Base-by-base conservation (phyloP, 2,113 vertebrate species). In the Alectura lathami region DNA sequence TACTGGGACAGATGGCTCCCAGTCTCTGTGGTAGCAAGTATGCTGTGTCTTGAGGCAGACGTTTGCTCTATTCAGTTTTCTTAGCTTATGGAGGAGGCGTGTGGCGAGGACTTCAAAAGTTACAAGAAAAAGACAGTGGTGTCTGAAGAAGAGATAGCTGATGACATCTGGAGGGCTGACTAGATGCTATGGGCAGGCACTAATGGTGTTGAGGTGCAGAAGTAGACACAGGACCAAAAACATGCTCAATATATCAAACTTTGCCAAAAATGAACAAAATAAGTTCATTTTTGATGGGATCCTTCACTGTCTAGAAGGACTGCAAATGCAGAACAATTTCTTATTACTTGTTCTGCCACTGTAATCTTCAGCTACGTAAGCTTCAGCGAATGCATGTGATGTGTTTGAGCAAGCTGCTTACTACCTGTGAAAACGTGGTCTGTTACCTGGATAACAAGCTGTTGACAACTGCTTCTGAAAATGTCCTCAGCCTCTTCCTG, bases 1-100 rank as follows among this genome's bases (percentile, higher is more conserved):
- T 73, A 3, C 63, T 86, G 89, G 76, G 27, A 83, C 95, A 94
- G 93, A 91, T 95, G 96, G 95, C 51, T 82, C 60, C 84, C 56
- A 29, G 0, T 72, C 54, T 64, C 63, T 47, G 63, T 24, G 18
- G 53, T 30, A 56, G 85, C 40, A 69, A 83, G 63, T 64, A 17
- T 92, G 69, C 23, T 30, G 2, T 50, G 42, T 89, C 88, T 94
- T 78, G 56, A 91, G 89, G 53, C 57, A 84, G 66, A 24, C 48
- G 1, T 78, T 78, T 64, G 9, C 38, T 94, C 40, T 84, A 20
- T 47, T 93, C 67, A 62, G 54, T 68, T 54, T 88, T 92, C 83
- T 59, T 91, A 50, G 22, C 32, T 57, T 59, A 2, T 48, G 34
- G 45, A 34, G 51, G 59, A 78, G 38, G 50, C 36, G 21, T 27